Percentiles rank a stretch among this genome's conserved stretches.
Evolutionary conservation across 2,888 invertebrate genomes (phyloP).

Genomic region (Andrena chrysosceles): DNA sequence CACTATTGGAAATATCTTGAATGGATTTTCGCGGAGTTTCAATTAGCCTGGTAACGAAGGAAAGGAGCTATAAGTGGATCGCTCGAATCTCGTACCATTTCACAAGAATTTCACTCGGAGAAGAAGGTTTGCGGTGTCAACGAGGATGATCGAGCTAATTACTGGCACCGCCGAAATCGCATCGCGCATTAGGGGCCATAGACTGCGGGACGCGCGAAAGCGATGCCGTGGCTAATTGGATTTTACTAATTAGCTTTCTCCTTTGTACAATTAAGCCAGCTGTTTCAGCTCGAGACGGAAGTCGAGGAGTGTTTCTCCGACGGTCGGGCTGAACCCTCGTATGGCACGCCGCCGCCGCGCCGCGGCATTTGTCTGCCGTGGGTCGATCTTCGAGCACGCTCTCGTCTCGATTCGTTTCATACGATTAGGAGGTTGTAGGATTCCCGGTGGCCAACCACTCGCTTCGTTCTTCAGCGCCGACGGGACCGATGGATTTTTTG

Average conservation of each 20-base stretch:
- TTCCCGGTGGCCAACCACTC: constrained; percentile 10
- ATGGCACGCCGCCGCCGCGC: background rate
- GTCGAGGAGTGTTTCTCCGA: constrained; percentile 48
- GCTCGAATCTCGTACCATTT: background rate
- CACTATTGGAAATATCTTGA: no score
- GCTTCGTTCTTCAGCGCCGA: constrained; percentile 33
- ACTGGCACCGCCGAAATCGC: constrained; percentile 40
- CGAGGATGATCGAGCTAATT: constrained; percentile 37
- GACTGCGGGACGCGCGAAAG: constrained; percentile 61
- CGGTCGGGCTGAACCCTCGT: constrained; percentile 10
- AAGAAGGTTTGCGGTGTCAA: constrained; percentile 6
- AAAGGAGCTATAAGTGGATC: background rate
- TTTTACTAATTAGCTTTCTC: constrained; percentile 70
- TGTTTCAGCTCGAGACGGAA: constrained; percentile 52
- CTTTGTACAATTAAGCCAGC: constrained; percentile 54
- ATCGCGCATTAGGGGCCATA: constrained; percentile 37
- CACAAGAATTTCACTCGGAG: constrained; percentile 11
- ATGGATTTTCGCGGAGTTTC: no score
- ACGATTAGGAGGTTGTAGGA: constrained; percentile 19
- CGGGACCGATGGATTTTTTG: background rate
- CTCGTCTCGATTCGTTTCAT: constrained; percentile 21
- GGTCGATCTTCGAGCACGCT: constrained; percentile 40
- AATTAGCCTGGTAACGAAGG: no score
- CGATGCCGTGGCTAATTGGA: constrained; percentile 61
- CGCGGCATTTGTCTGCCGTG: constrained; percentile 10